Base-by-base conservation (phyloP, 2,797 vertebrate species). In the Muraenolepis orangiensis region DNA sequence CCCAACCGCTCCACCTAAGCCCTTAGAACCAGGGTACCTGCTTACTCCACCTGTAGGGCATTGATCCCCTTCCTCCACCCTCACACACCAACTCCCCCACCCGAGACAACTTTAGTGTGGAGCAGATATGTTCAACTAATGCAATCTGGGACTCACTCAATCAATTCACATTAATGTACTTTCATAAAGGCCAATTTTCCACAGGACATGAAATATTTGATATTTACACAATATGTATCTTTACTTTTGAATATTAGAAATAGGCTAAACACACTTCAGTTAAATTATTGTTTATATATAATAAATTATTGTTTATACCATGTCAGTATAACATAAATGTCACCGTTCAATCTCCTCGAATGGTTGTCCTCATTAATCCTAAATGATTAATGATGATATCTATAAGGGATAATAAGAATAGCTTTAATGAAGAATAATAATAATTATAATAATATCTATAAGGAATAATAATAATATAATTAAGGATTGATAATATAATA, bases 1-100 rank as follows among this genome's bases (percentile, higher is more conserved):
- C 87, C 84, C 84, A 81, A 70, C 74, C 78, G 77, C 75, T 75
- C 75, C 78, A 76, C 77, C 72, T 87, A 86, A 88, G 80, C 83
- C 83, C 80, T 79, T 3, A 0, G 87, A 79, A 87, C 86, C 85
- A 61, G n/a, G n/a, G n/a, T 80, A 72, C 74, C 76, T 40, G 74
- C 68, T 85, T 85, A 84, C 79, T 68, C 73, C 14, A 10, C 30
- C 84, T 61, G 51, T 23, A 61, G 51, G n/a, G 51, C n/a, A 81
- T 72, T 61, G 8, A 7, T 8, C 36, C 64, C 26, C 40, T 69
- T 23, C 32, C 0, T 14, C 74, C 72, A 0, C 69, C 64, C 34
- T 5, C 72, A 20, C n/a, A 34, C 31, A 70, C 38, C 23, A 6
- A 4, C 38, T 38, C 70, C 26, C 16, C 36, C 72, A 72, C 77